Evolutionary conservation across 23 tunicate genomes (phyloP).

Genomic region (Corella eumyota): DNA sequence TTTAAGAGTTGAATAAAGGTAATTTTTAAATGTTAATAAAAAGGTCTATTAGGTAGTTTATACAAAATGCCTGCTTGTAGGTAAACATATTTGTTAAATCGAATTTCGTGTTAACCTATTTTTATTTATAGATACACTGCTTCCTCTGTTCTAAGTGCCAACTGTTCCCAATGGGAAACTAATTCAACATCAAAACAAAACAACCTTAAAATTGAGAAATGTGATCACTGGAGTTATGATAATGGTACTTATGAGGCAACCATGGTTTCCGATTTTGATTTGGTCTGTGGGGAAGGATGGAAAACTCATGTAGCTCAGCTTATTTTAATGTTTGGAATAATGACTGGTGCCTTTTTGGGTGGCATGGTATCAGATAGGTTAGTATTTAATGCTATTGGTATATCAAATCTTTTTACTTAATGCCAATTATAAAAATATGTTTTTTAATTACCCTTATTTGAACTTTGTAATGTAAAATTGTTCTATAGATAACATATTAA

Average conservation of each 20-base stretch:
- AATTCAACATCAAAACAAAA: not conserved
- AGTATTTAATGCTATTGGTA: not conserved
- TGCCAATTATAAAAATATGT: too few species aligned
- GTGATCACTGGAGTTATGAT: conserved; percentile 48
- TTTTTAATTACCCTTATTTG: too few species aligned
- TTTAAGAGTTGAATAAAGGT: too few species aligned
- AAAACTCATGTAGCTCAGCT: conserved; percentile 39
- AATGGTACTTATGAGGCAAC: conserved; percentile 25
- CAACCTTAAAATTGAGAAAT: conserved; percentile 11
- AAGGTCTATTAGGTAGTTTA: too few species aligned
- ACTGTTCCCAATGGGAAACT: conserved; percentile 22
- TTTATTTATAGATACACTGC: conserved; percentile 16
- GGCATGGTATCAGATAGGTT: conserved; percentile 75
- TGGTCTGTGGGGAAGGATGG: conserved; percentile 64
- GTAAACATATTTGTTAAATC: too few species aligned
- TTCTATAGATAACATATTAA: too few species aligned
- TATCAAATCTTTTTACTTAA: not conserved
- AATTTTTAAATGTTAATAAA: too few species aligned
- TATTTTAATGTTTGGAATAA: conserved; percentile 70
- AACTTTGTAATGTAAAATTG: too few species aligned
- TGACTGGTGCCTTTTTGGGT: conserved; percentile 42
- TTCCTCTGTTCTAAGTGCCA: conserved; percentile 2
- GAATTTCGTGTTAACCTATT: not conserved
- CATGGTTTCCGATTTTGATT: conserved; percentile 61
- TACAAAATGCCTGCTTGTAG: too few species aligned